Percentiles rank a stretch among this genome's conserved stretches.
Conservation (phyloP, 1,140 invertebrate species). For the Drosophila leontia region DNA sequence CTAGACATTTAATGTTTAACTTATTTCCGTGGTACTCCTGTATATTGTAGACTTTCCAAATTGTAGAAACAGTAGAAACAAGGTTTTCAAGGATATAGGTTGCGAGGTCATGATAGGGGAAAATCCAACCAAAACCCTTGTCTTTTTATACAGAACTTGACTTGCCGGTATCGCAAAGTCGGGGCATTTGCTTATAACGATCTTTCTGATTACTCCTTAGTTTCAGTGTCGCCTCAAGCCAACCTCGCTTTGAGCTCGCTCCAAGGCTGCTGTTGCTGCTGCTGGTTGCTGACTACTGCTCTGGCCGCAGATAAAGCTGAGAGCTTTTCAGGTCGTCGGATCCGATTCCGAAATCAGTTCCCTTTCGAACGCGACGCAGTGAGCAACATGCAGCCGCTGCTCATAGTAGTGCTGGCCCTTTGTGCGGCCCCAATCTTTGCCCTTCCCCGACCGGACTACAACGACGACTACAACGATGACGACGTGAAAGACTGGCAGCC, state of each 20-base stretch:
- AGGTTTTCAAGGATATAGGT: too few species aligned
- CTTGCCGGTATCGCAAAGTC: neutral
- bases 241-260: conserved; percentile 12
- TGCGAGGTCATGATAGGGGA: too few species aligned
- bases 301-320: conserved; percentile 32
- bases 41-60: too few species aligned
- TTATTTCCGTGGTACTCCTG: too few species aligned
- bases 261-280: conserved; percentile 33
- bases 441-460: conserved; percentile 16
- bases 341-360: conserved; percentile 61
- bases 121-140: neutral
- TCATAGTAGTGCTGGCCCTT: conserved; percentile 43
- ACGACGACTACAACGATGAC: conserved; percentile 35
- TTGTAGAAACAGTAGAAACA: too few species aligned
- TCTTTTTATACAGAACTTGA: neutral
- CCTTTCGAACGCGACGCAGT: conserved; percentile 45
- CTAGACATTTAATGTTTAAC: too few species aligned
- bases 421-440: conserved; percentile 26
- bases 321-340: conserved; percentile 62
- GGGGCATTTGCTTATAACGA: neutral
- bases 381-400: conserved; percentile 64
- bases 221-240: neutral
- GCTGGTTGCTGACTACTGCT: neutral
- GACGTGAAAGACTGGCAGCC: conserved; percentile 26
- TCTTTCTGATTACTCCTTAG: too few species aligned